phyloP scores from a whole-genome alignment of 2,113 vertebrate genomes.

The Monarcha castaneiventris region DNA sequence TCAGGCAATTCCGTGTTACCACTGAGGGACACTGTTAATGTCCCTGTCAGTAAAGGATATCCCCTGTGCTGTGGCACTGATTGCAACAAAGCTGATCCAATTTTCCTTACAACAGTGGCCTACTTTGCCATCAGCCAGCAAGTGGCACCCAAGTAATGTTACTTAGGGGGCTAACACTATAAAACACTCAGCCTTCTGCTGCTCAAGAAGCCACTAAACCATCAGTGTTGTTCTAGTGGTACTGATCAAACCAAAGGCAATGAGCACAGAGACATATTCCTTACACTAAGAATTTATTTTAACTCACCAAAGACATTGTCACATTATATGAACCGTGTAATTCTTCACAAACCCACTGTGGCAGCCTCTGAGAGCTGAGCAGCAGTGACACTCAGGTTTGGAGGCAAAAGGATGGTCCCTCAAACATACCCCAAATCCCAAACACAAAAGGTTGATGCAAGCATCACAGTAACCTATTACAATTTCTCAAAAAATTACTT shows the following conservation, averaged over 20 bases:
- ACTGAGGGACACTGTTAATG: not conserved
- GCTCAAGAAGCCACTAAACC: not conserved
- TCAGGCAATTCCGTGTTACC: not conserved
- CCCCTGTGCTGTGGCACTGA: not conserved
- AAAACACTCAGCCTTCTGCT: not conserved
- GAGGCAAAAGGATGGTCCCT: not conserved
- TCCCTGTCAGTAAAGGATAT: not conserved
- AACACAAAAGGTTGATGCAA: not conserved
- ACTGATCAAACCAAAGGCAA: not conserved
- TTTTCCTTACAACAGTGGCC: not conserved
- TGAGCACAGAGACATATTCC: not conserved
- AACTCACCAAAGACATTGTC: not conserved
- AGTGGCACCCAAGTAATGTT: not conserved
- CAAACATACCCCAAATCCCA: not conserved
- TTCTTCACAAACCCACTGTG: not conserved
- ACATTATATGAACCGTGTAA: not conserved
- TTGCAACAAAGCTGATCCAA: not conserved
- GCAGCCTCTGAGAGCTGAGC: not conserved
- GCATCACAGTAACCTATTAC: not conserved
- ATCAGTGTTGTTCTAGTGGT: not conserved
- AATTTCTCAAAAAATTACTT: not conserved
- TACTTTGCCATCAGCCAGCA: not conserved
- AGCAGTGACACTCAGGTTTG: not conserved
- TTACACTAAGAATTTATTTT: not conserved
- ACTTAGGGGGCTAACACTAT: not conserved